phyloP scores from a whole-genome alignment of 30 jellyfish, hydroid and myxozoan genomes.

The Aurelia coerulea region DNA sequence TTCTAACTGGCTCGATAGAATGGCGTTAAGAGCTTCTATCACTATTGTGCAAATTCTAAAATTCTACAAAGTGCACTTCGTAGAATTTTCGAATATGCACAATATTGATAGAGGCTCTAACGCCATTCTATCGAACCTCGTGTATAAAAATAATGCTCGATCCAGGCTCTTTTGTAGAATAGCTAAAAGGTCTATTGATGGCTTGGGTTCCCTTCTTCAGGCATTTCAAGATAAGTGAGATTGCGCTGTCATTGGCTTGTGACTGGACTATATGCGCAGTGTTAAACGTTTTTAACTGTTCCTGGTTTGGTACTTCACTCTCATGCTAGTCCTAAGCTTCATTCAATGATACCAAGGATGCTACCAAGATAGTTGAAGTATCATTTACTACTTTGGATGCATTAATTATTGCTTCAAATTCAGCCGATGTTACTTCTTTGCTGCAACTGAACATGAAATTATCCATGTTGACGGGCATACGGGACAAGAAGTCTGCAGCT shows the following conservation, averaged over 20 bases:
- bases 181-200: no score
- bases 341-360: neutral
- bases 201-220: no score
- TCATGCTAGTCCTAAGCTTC: constrained; percentile 4
- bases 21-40: neutral
- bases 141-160: no score
- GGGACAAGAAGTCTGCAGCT: constrained; percentile 40
- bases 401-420: constrained; percentile 12
- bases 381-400: constrained; percentile 8
- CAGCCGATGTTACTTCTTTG: constrained; percentile 18
- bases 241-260: no score
- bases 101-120: no score
- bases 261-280: constrained; percentile 11
- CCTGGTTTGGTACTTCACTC: constrained; percentile 2
- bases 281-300: constrained; percentile 15
- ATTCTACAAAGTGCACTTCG: no score
- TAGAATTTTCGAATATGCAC: no score
- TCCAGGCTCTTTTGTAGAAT: no score
- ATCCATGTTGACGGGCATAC: constrained; percentile 13
- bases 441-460: neutral
- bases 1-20: constrained; percentile 1
- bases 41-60: no score
- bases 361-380: neutral
- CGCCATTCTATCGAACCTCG: no score
- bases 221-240: no score